phyloP scores from a whole-genome alignment of 2,797 vertebrate species.

The Phoeniculus purpureus region DNA sequence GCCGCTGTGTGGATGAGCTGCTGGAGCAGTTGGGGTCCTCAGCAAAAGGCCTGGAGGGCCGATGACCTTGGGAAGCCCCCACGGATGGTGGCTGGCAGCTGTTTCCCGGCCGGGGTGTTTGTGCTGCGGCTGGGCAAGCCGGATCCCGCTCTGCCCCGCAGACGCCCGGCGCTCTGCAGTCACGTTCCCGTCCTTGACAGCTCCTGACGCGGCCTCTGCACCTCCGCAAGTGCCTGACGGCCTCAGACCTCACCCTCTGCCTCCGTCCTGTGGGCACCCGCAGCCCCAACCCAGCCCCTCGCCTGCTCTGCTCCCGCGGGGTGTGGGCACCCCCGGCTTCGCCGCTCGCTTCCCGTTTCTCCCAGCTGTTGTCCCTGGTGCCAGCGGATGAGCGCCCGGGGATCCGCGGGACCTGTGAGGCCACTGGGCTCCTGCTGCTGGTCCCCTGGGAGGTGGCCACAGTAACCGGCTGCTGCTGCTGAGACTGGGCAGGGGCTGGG shows the following conservation, averaged over 20 bases:
- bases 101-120: not conserved
- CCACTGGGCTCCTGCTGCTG: not conserved
- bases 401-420: accelerated
- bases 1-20: not conserved
- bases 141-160: not conserved
- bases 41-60: not conserved
- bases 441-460: not conserved
- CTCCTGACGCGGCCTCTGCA: not conserved
- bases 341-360: not conserved
- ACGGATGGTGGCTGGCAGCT: accelerated
- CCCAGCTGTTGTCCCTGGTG: accelerated
- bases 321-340: accelerated
- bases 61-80: not conserved
- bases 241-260: not conserved
- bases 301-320: accelerated
- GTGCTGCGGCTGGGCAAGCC: not conserved
- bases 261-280: not conserved
- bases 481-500: accelerated
- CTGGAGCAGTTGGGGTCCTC: accelerated
- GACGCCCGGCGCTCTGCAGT: accelerated
- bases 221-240: conserved; percentile 49
- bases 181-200: not conserved
- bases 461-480: not conserved
- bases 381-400: not conserved
- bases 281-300: not conserved